Evolutionary conservation across 2,888 invertebrate species (phyloP).

Genomic region (Ceratothoa steindachneri): DNA sequence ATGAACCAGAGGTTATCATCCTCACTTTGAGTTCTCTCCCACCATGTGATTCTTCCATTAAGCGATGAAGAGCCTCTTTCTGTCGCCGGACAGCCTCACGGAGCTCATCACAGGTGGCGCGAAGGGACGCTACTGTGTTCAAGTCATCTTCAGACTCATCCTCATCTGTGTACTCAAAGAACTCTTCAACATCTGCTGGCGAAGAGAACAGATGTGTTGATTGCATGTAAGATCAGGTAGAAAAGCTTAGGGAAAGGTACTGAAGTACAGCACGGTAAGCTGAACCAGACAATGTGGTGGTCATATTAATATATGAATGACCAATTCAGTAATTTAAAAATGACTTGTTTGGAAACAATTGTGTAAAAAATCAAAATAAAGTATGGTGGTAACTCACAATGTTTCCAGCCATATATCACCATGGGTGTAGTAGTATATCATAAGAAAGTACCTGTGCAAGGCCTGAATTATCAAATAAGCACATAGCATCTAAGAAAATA

Average conservation of each 20-base stretch:
- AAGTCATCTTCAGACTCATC: background rate
- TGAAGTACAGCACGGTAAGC: background rate
- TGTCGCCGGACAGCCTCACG: slow-evolving; percentile 23
- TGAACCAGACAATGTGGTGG: background rate
- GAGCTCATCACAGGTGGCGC: slow-evolving; percentile 23
- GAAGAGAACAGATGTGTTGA: background rate
- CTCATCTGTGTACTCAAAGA: slow-evolving; percentile 43
- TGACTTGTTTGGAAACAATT: too few relatives aligned
- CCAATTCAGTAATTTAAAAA: too few relatives aligned
- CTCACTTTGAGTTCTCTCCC: slow-evolving; percentile 15
- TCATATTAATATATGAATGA: background rate
- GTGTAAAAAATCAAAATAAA: too few relatives aligned
- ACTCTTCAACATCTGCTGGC: slow-evolving; percentile 57
- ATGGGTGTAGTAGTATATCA: too few relatives aligned
- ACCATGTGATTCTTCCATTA: slow-evolving; percentile 27
- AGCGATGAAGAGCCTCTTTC: slow-evolving; percentile 28
- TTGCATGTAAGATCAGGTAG: background rate
- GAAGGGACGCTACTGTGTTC: background rate
- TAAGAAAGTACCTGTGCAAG: too few relatives aligned
- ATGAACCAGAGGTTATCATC: too few relatives aligned
- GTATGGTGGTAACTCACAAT: too few relatives aligned
- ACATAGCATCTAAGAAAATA: too few relatives aligned
- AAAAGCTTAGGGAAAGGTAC: background rate
- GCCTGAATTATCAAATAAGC: too few relatives aligned
- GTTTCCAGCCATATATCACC: too few relatives aligned